Percentiles rank a stretch among this genome's conserved stretches.
phyloP scores from a whole-genome alignment of 2,797 vertebrate species.

The Anguilla obscura region DNA sequence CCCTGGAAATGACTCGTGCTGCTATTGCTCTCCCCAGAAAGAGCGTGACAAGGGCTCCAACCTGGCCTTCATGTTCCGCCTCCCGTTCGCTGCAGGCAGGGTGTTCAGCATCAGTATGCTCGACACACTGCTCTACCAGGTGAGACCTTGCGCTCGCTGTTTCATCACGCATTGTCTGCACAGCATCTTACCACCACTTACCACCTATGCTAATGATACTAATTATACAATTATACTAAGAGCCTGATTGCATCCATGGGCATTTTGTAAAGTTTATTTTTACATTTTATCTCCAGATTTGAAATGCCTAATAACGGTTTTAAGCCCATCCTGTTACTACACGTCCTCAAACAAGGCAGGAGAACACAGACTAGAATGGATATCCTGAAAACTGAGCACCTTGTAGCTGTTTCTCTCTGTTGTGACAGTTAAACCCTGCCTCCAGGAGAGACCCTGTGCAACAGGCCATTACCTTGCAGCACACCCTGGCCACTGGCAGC shows the following conservation, averaged over 20 bases:
- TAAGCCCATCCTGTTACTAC: neutral
- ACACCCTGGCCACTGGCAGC: neutral
- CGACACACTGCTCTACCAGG: conserved; percentile 96
- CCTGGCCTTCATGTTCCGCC: conserved; percentile 96
- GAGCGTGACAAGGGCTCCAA: conserved; percentile 96
- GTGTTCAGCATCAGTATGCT: conserved; percentile 98
- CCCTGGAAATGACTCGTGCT: neutral
- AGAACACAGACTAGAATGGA: neutral
- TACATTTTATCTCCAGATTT: neutral
- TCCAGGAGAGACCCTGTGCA: neutral
- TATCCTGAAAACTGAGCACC: neutral
- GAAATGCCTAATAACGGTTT: neutral
- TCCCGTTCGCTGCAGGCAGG: conserved; percentile 92
- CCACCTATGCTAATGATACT: neutral
- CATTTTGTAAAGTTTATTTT: neutral
- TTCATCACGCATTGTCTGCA: neutral
- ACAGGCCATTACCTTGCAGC: neutral
- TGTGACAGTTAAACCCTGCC: neutral
- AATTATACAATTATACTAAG: neutral
- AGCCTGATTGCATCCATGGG: neutral
- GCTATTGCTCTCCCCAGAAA: conserved; percentile 75
- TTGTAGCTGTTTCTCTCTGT: no score
- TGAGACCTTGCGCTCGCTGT: conserved; percentile 52
- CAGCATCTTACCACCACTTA: neutral
- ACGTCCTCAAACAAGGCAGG: neutral